Conservation (phyloP, 30 jellyfish, hydroid and myxozoan species). For the Turritopsis rubra region DNA sequence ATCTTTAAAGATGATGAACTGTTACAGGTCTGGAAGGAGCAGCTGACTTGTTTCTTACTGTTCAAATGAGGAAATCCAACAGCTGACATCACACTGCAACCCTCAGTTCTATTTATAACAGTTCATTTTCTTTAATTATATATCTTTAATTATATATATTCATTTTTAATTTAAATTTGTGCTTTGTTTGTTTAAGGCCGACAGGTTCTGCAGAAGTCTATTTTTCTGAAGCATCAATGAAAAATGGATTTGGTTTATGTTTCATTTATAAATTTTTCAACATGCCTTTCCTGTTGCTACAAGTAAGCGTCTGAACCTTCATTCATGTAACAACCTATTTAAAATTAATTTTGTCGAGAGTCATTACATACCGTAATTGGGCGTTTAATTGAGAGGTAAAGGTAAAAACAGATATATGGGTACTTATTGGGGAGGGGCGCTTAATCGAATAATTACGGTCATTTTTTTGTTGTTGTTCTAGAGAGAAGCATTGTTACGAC, state of each 20-base stretch:
- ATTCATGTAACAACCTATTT: background rate
- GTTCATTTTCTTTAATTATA: background rate
- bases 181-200: constrained; percentile 51
- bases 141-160: background rate
- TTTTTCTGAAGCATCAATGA: constrained; percentile 69
- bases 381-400: too few species aligned
- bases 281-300: constrained; percentile 82
- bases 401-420: too few species aligned
- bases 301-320: constrained; percentile 32
- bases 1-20: too few species aligned
- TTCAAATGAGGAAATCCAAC: too few species aligned
- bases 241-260: constrained; percentile 76
- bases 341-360: too few species aligned
- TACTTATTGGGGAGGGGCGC: too few species aligned
- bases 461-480: background rate
- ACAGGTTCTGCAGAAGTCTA: constrained; percentile 94
- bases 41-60: too few species aligned
- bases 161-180: background rate
- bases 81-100: too few species aligned
- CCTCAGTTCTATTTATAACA: too few species aligned
- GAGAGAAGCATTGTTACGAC: constrained; percentile 48
- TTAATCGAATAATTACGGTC: background rate
- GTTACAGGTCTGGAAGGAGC: too few species aligned
- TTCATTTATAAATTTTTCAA: constrained; percentile 66
- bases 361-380: too few species aligned